These are phyloP conservation scores for Sphinx pinastri DNA, from an alignment of 2,888 invertebrate species.

Conservation along the genomic window DNA sequence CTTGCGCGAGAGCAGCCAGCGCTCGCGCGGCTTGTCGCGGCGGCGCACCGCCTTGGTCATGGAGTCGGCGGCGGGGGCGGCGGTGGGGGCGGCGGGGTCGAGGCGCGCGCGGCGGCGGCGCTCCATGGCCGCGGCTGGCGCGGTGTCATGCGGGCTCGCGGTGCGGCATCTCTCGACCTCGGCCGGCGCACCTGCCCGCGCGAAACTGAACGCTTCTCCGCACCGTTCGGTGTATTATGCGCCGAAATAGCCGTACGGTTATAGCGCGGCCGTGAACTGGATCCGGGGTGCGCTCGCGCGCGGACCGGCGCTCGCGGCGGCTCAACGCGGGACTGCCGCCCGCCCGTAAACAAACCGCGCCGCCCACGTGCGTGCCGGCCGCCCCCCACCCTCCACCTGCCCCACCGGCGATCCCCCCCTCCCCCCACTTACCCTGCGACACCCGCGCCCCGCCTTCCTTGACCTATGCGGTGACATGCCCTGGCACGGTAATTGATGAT, in stretches of 20 bases:
- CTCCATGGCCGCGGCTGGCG: constrained; percentile 70
- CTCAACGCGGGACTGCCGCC: constrained; percentile 51
- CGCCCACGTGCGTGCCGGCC: constrained; percentile 53
- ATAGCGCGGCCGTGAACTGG: constrained; percentile 82
- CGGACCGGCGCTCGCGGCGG: constrained; percentile 54
- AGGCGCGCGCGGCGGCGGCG: constrained; percentile 70
- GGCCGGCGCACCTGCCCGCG: constrained; percentile 75
- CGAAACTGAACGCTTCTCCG: constrained; percentile 73
- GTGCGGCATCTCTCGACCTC: constrained; percentile 55
- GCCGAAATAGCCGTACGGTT: constrained; percentile 79
- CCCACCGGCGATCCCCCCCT: constrained; percentile 39
- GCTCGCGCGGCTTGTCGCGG: constrained; percentile 87
- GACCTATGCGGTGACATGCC: constrained; percentile 61
- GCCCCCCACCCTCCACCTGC: constrained; percentile 38
- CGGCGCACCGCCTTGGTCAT: constrained; percentile 85
- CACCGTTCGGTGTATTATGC: constrained; percentile 74
- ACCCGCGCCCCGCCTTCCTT: constrained; percentile 52
- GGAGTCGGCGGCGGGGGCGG: constrained; percentile 78
- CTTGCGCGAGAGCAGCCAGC: constrained; percentile 94
- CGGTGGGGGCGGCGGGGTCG: constrained; percentile 73
- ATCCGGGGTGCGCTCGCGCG: constrained; percentile 71
- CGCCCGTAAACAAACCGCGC: constrained; percentile 61
- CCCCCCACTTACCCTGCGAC: constrained; percentile 36
- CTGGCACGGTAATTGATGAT: constrained; percentile 56
- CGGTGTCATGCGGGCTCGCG: constrained; percentile 49